Evolutionary conservation across 1,140 invertebrate genomes (phyloP), one percentile per base, ranked within the genome.

Genomic region (Pachypsylla venusta): DNA sequence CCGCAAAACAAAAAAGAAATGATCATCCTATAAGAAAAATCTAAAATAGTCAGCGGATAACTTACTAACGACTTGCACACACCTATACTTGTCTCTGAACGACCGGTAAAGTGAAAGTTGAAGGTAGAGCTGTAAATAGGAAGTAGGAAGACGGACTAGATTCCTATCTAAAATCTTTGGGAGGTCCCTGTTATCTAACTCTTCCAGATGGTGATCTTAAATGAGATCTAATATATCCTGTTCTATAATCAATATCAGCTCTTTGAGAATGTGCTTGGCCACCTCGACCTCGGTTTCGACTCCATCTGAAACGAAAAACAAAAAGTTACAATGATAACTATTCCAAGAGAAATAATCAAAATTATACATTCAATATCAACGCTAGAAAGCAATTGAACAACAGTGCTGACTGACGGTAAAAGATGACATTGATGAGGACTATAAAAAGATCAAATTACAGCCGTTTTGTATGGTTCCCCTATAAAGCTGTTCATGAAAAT

Each of bases 181-280:
- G n/a, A n/a, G 7, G 30, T 7, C n/a, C 30, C 48, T 54, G 81
- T 87, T 81, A 89, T 78, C 86, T 77, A 67, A 89, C 85, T 68
- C 85, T 77, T 63, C 86, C 87, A 5, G 87, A 91, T 39, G 88
- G 88, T 67, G 88, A 92, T 54, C 89, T 79, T 66, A 92, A 77
- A 73, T 91, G 87, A 58, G 87, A 90, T 66, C 88, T 81, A 69
- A 92, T 91, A 73, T 91, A 89, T 60, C 89, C 89, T 53, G 89
- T 93, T 67, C 89, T 79, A 77, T 86, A 89, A 74, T 89, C 85
- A 63, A 83, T 78, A 56, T 81, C 76, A 68, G 85, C 81, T 60
- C 79, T 75, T 58, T 75, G 71, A 59, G 77, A 78, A 68, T 71
- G 75, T 62, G 70, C 77, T 70, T 76, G 77, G 67, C 73, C 72